Evolutionary conservation across 2,113 vertebrate species (phyloP), one percentile per base, ranked within the genome.

Genomic region (Chaetodon trifascialis): DNA sequence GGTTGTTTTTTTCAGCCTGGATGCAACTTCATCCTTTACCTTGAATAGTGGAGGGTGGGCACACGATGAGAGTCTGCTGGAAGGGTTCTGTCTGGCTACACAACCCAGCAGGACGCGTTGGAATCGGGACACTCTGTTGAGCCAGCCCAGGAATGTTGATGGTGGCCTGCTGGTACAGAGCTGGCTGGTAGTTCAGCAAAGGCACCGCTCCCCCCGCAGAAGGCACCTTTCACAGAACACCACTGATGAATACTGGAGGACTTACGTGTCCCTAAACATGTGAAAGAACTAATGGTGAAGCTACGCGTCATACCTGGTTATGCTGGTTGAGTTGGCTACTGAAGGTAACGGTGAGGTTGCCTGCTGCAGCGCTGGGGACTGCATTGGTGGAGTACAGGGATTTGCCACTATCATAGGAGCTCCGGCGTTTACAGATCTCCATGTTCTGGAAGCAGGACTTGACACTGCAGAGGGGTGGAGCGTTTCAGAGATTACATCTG

Each of bases 381-480:
- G 98, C 95, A 1, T 96, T 98, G 59, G 97, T 96, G 0, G 97
- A 98, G 91, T 99, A 99, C 0, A 98, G 96, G 81, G 97, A 96
- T 91, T 99, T 99, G 90, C 97, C 94, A 76, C 94, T 97, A 69
- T 99, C 97, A 23, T 99, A 99, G 93, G 97, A 96, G 87, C 95
- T 97, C 83, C 98, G 95, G 76, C 97, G 94, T 84, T 99, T 99
- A 92, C 98, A 99, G 89, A 99, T 97, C 92, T 99, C 98, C 98
- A 99, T 99, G 89, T 99, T 99, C 93, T 99, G 98, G 93, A 99
- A 99, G 94, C 98, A 99, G 7, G 98, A 99, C 91, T 99, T 99
- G 82, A 99, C 97, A 90, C 98, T 99, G 90, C 34, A 91, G 21
- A 30, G 9, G 36, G 82, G 38, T 2, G 2, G 46, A 75, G 7